Evolutionary conservation across 2,888 invertebrate species (phyloP).

Genomic region (Lymantria dispar): DNA sequence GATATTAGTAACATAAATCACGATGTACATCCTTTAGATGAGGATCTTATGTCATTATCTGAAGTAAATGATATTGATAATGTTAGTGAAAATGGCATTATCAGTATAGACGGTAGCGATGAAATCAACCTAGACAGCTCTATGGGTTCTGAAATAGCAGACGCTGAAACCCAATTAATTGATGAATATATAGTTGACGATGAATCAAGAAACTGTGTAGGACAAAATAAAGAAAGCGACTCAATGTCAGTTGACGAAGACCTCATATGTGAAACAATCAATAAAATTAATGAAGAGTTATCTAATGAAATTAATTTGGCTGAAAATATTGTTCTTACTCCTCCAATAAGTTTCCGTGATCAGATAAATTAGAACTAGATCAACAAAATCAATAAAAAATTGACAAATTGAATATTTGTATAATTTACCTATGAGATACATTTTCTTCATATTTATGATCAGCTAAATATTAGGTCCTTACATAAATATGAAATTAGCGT

Average conservation of each 20-base stretch:
- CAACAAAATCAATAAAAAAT: too few relatives aligned
- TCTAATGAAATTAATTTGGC: conserved; percentile 16
- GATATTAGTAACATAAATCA: not conserved
- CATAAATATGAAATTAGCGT: too few relatives aligned
- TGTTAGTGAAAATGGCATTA: too few relatives aligned
- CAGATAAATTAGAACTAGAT: not conserved
- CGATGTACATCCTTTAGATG: not conserved
- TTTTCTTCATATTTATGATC: too few relatives aligned
- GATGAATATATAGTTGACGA: conserved; percentile 45
- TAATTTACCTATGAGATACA: too few relatives aligned
- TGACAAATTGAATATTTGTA: too few relatives aligned
- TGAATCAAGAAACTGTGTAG: conserved; percentile 4
- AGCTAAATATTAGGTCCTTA: too few relatives aligned
- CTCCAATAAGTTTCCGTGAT: conserved; percentile 59
- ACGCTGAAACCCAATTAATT: conserved; percentile 64
- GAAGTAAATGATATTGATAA: not conserved
- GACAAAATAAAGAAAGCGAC: conserved; percentile 22
- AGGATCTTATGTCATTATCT: conserved; percentile 3
- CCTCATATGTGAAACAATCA: conserved; percentile 53
- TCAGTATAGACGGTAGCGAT: not conserved
- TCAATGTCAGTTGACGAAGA: conserved; percentile 53
- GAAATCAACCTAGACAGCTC: not conserved
- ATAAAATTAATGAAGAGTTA: conserved; percentile 58
- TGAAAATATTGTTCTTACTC: conserved; percentile 54
- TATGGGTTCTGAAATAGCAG: conserved; percentile 50